Percentiles rank a stretch among this genome's conserved stretches.
Conservation (phyloP, 2,113 vertebrate species). For the Chloropsis hardwickii region DNA sequence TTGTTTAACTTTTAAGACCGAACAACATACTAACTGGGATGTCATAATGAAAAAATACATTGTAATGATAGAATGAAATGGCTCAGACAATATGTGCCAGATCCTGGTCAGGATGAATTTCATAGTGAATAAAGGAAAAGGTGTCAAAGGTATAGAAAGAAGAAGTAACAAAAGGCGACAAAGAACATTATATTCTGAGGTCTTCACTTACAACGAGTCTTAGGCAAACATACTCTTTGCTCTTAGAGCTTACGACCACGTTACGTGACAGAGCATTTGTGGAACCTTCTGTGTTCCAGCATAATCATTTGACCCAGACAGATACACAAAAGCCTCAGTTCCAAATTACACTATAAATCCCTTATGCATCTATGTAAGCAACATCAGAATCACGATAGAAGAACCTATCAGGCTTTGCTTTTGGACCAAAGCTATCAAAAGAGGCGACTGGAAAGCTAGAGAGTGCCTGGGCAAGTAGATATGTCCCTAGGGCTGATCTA, state of each 20-base stretch:
- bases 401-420: background rate
- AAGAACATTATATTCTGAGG: background rate
- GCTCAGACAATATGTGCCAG: background rate
- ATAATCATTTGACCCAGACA: background rate
- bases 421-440: background rate
- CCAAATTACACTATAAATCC: background rate
- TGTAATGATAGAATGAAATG: background rate
- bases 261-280: background rate
- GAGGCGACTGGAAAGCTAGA: background rate
- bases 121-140: background rate
- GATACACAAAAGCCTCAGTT: background rate
- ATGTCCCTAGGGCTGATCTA: background rate
- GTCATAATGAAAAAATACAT: background rate
- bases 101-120: background rate
- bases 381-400: background rate
- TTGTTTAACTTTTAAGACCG: background rate
- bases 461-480: background rate
- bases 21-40: background rate
- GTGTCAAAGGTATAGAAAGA: background rate
- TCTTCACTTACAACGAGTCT: background rate
- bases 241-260: background rate
- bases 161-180: background rate
- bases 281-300: background rate
- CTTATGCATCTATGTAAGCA: background rate
- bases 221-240: background rate